Conservation (phyloP, 2,797 vertebrate genomes). For the Toxotes lorentzi region DNA sequence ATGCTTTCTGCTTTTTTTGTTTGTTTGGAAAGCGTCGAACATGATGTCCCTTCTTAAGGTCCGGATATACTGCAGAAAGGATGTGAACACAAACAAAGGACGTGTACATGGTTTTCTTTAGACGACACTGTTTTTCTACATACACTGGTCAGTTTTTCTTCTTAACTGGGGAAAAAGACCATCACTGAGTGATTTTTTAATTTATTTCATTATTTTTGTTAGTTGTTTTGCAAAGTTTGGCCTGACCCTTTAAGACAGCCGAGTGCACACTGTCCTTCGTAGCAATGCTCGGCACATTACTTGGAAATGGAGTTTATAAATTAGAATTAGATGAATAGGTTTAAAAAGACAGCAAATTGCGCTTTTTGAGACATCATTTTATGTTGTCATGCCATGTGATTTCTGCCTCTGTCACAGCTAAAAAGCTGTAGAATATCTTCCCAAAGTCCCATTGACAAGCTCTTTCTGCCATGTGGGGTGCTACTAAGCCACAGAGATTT, state of each 20-base stretch:
- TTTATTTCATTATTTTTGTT: background rate
- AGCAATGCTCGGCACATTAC: background rate
- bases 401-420: conserved; percentile 38
- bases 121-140: no score
- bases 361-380: conserved; percentile 9
- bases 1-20: no score
- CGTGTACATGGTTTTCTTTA: no score
- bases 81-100: background rate
- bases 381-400: conserved; percentile 32
- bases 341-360: background rate
- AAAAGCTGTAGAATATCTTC: conserved; percentile 57
- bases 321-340: conserved; percentile 13
- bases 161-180: background rate
- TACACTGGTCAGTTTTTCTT: background rate
- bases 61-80: background rate
- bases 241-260: background rate
- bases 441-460: conserved; percentile 64
- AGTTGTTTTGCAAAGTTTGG: background rate
- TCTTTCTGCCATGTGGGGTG: conserved; percentile 53
- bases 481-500: conserved; percentile 66
- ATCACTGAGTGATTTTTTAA: no score
- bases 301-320: background rate
- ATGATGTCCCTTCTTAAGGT: background rate
- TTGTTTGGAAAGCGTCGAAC: background rate
- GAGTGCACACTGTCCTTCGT: background rate